Percentiles rank a stretch among this genome's conserved stretches.
phyloP scores from a whole-genome alignment of 2,888 invertebrate genomes.

The Aleiodes alternator region DNA sequence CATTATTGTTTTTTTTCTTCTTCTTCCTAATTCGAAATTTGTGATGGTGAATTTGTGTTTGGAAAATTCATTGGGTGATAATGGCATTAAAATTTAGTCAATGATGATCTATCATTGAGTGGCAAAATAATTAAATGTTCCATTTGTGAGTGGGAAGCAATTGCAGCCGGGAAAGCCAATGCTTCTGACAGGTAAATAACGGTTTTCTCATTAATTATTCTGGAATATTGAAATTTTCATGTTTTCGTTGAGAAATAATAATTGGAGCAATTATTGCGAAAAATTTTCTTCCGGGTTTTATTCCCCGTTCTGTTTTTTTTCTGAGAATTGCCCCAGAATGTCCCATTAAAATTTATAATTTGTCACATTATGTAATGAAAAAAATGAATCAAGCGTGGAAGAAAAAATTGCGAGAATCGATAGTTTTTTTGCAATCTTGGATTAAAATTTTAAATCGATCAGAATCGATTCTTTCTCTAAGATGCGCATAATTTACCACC shows the following conservation, averaged over 20 bases:
- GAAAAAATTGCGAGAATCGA: conserved; percentile 14
- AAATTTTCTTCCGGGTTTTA: background rate
- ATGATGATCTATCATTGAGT: background rate
- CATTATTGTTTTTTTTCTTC: conserved; percentile 18
- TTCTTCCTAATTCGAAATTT: too few relatives aligned
- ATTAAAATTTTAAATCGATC: conserved; percentile 20
- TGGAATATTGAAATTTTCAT: background rate
- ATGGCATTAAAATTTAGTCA: background rate
- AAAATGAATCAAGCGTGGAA: conserved; percentile 1
- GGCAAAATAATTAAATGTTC: conserved; percentile 6
- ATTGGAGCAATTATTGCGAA: background rate
- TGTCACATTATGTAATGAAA: background rate
- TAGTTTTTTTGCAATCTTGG: background rate
- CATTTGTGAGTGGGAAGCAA: background rate
- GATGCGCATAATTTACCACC: background rate
- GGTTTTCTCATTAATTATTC: background rate
- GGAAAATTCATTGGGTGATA: background rate
- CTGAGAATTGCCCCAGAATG: background rate
- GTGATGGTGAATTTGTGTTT: conserved; percentile 9
- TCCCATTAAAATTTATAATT: conserved; percentile 27
- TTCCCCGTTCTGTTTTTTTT: background rate
- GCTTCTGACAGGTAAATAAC: conserved; percentile 15
- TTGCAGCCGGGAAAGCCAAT: background rate
- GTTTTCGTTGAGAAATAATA: background rate
- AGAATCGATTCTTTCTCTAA: background rate